Evolutionary conservation across 2,888 invertebrate genomes (phyloP), one percentile per base, ranked within the genome.

Genomic region (Spilosoma lubricipeda): DNA sequence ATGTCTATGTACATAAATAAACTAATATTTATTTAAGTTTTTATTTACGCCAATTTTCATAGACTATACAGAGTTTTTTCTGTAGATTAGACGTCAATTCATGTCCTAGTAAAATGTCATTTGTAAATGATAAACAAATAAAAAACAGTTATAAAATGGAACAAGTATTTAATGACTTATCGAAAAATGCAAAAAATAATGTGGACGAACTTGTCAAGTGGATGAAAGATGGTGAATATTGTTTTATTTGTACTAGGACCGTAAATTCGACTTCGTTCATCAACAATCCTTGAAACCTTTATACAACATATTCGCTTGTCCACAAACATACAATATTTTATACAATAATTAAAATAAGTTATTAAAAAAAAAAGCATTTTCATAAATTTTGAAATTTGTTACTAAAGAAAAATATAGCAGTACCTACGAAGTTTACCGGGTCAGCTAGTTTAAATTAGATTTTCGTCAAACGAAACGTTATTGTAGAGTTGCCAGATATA

Each of bases 141-240:
- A 23, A 42, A 30, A 52, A 23, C 33, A 5, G 2, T 11, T 48
- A 39, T 27, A 45, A 59, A 66, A 76, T 76, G 75, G 75, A 76
- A 39, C 48, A 72, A 27, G 63, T 42, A 30, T 76, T 73, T 30
- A 63, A 63, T 33, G 36, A 72, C 48, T 20, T 76, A 36, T 7
- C 39, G 3, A 70, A 72, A 20, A 30, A 72, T 23, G 39, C 48
- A 18, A 76, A 76, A 30, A 76, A 72, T 20, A 23, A 63, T 33
- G 72, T 76, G 2, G 90, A 91, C 33, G 86, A 81, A 33, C 77
- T 91, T 0, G 73, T 91, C 0, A 81, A 88, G 65, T 91, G 91
- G 92, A 84, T 92, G 85, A 87, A 91, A 77, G 89, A 91, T 52
- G 88, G 92, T 56, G 18, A 63, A 18, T 63, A 63, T 30, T 30